Percentiles rank a stretch among this genome's conserved stretches.
These are phyloP conservation scores for Zaprionus gabonicus DNA, from an alignment of 1,140 invertebrate genomes.

Conservation along the genomic window DNA sequence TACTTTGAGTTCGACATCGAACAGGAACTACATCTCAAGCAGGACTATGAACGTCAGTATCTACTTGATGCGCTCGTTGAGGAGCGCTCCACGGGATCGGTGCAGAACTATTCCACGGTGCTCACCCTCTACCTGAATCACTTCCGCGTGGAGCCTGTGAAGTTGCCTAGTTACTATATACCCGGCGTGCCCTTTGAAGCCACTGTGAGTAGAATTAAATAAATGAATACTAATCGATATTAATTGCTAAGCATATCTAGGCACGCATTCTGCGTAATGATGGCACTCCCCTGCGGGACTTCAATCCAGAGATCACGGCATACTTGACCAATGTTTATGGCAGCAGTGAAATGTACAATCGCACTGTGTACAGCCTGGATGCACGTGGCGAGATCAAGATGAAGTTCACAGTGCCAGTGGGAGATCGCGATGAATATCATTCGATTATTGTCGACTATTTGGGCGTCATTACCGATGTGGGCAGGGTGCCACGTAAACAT, in stretches of 20 bases:
- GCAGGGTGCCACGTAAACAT: constrained; percentile 90
- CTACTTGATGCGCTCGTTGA: constrained; percentile 91
- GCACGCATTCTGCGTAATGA: constrained; percentile 87
- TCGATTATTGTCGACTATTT: constrained; percentile 86
- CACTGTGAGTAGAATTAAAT: constrained; percentile 86
- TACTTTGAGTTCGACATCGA: constrained; percentile 91
- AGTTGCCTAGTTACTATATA: constrained; percentile 93
- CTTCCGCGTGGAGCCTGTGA: constrained; percentile 92
- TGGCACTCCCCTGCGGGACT: constrained; percentile 88
- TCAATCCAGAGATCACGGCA: constrained; percentile 87
- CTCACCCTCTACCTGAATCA: constrained; percentile 91
- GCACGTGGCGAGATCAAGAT: constrained; percentile 89
- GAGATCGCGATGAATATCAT: constrained; percentile 85
- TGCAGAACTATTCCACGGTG: constrained; percentile 90
- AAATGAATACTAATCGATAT: background rate
- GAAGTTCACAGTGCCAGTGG: constrained; percentile 88
- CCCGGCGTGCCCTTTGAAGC: constrained; percentile 93
- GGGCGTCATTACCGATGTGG: constrained; percentile 88
- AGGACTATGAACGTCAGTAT: constrained; percentile 90
- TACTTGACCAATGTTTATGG: constrained; percentile 89
- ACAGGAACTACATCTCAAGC: constrained; percentile 88
- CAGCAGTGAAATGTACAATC: constrained; percentile 88
- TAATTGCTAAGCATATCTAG: constrained; percentile 14
- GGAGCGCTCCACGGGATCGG: constrained; percentile 90
- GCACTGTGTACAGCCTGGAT: constrained; percentile 87